Percentiles rank a stretch among this genome's conserved stretches.
Conservation (phyloP, 2,113 vertebrate genomes). For the Carettochelys insculpta region DNA sequence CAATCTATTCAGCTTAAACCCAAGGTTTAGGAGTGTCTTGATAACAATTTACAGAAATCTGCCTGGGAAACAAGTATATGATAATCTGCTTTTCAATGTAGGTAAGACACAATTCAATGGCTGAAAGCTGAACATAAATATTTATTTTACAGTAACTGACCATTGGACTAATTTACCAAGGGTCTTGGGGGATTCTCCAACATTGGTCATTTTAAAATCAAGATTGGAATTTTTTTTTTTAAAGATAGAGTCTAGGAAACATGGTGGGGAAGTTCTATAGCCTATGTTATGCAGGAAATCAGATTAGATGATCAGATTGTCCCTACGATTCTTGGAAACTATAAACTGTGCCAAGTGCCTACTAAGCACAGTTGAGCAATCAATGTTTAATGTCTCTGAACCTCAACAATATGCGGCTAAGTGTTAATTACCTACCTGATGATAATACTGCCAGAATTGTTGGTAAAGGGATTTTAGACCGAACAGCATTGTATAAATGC, state of each 20-base stretch:
- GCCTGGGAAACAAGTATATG: neutral
- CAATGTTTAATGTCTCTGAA: too few species aligned
- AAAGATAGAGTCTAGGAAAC: neutral
- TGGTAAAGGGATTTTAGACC: neutral
- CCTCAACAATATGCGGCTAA: too few species aligned
- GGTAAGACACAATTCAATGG: neutral
- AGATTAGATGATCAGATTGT: neutral
- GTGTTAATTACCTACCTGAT: conserved; percentile 45
- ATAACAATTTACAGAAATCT: neutral
- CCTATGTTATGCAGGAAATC: neutral
- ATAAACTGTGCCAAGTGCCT: neutral
- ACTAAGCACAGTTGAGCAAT: neutral
- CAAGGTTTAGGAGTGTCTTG: neutral
- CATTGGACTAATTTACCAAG: neutral
- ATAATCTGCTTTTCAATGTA: neutral
- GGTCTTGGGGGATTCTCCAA: neutral
- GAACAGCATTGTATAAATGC: neutral
- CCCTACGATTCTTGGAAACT: neutral
- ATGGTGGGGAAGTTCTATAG: neutral
- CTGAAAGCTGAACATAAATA: neutral
- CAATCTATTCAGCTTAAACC: neutral
- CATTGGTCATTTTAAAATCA: neutral
- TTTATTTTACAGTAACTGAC: neutral
- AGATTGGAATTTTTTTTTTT: neutral
- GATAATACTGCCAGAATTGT: neutral